Base-by-base conservation (phyloP, 2,888 invertebrate genomes). In the Melanophora roralis region DNA sequence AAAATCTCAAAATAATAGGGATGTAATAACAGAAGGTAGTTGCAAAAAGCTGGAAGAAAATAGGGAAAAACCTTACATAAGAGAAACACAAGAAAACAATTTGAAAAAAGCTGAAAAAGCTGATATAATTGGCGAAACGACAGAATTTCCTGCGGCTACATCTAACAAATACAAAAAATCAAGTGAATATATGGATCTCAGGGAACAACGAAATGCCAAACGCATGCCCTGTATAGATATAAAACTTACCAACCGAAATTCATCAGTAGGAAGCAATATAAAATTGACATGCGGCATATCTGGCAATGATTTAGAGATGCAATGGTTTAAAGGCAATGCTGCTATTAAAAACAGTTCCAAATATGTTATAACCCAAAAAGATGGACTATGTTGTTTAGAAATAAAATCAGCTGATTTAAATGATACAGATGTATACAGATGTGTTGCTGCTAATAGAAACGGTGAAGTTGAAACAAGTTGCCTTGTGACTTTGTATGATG, bases 351-450 rank as follows among this genome's bases (percentile, higher is more conserved):
- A 84, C 51, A 83, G 81, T 69, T 75, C 78, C 65, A 89, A 89
- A 82, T 86, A 87, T 79, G 85, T 78, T 65, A 84, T 84, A 72
- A 85, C 85, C 4, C 93, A 94, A 84, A 94, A 94, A 3, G 91
- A 95, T 79, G 94, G 90, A 16, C 83, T 90, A 2, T 85, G 94
- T 32, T 94, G 93, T 64, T 88, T 96, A 78, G 95, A 96, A 90
- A 92, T 96, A 27, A 89, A 92, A 45, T 92, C 94, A 83, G 93
- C 93, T 1, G 91, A 92, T 12, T 91, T 92, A 0, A 91, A 90
- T 76, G 96, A 96, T 90, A 92, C 93, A 11, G 97, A 95, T 21
- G 94, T 95, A 85, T 97, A 96, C 86, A 93, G 93, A 14, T 97
- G 97, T 87, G 91, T 94, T 9, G 96, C 95, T 12, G 92, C 92